Base-by-base conservation (phyloP, 2,113 vertebrate genomes). In the Clarias gariepinus region DNA sequence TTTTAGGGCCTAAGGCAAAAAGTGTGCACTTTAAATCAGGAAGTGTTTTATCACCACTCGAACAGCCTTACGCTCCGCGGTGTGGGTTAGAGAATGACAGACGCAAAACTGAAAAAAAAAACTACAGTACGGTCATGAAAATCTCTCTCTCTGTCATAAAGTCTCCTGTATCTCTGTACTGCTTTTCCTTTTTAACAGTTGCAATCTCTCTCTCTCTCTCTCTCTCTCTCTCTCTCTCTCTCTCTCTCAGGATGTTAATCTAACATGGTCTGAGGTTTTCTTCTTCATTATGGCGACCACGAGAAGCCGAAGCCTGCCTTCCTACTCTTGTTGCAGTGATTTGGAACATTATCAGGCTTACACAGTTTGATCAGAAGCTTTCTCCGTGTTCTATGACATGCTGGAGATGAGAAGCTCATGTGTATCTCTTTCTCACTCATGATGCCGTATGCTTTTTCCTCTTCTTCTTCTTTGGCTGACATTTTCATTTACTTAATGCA, bases 401-500 rank as follows among this genome's bases (percentile, higher is more conserved):
- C 68, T 36, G 68, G 36, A 36, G 41, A 74, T 47, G 33, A 21
- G 16, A 73, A 41, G 66, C 15, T 69, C 28, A 33, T 30, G 28
- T 33, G 66, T 69, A 69, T 83, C n/a, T 18, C 92, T 95, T 47
- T 90, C 92, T 92, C 90, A 92, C 92, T 91, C 92, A 77, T 77
- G 73, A 77, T 77, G 23, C 4, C 4, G 13, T 77, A 5, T 28
- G 73, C 47, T 77, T 53, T 53, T 90, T 92, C 89, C 87, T 64
- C 91, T 91, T 91, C 60, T 91, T 91, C 60, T 91, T 93, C 92
- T 88, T 91, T 86, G 93, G 92, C 93, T 94, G 93, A 92, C 93
- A 93, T 95, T 94, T 94, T 94, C 73, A 77, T 77, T 53, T 77
- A 53, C 94, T 93, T 95, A 94, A 95, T 94, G 93, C 92, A 87